Percentiles rank a stretch among this genome's conserved stretches.
Conservation (phyloP, 1,140 invertebrate species). For the Cephus cinctus region DNA sequence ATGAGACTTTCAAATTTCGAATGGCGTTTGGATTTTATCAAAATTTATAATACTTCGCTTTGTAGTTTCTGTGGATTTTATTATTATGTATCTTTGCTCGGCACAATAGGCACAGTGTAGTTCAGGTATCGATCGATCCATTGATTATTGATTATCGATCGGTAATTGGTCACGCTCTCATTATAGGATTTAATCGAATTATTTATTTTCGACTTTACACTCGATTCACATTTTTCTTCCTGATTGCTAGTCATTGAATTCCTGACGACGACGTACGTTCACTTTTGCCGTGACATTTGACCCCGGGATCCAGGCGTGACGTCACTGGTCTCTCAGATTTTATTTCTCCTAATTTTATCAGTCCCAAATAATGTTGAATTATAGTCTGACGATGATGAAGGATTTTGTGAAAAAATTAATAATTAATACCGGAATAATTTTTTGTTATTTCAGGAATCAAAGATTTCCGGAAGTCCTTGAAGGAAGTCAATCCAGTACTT, state of each 20-base stretch:
- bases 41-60: too few species aligned
- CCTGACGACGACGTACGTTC: too few species aligned
- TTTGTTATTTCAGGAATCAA: conserved; percentile 36
- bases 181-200: conserved; percentile 1
- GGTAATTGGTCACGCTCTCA: neutral
- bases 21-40: too few species aligned
- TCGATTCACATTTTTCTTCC: too few species aligned
- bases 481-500: conserved; percentile 36
- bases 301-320: conserved; percentile 6
- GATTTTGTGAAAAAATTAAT: neutral
- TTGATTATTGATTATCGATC: conserved; percentile 4
- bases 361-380: neutral
- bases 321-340: conserved; percentile 3
- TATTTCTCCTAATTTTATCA: neutral
- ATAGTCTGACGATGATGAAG: neutral
- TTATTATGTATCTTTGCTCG: too few species aligned
- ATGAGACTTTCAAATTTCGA: too few species aligned
- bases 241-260: too few species aligned
- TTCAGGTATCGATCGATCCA: neutral
- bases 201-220: conserved; percentile 2
- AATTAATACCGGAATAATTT: too few species aligned
- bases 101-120: conserved; percentile 3
- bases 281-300: conserved; percentile 23
- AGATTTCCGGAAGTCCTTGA: conserved; percentile 35
- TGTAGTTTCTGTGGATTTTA: too few species aligned